Base-by-base conservation (phyloP, 2,797 vertebrate genomes). In the Manis pentadactyla region DNA sequence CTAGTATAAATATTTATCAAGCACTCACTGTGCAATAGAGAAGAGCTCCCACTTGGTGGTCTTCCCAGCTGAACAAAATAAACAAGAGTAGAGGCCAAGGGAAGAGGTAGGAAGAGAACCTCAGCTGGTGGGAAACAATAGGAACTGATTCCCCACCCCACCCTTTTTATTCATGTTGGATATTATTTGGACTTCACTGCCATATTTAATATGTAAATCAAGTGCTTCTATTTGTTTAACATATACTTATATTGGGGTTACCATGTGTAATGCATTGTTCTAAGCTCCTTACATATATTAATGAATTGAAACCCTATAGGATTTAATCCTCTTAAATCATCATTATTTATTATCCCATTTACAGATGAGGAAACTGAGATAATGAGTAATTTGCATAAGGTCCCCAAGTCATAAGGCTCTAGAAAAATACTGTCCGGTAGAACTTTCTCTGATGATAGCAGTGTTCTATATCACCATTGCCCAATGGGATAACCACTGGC, bases 1-100 rank as follows among this genome's bases (percentile, higher is more conserved):
- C 97, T 97, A 96, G 95, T 96, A 96, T 97, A 97, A 98, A 97
- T 97, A 97, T 97, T 98, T 98, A 97, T 96, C 96, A 91, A 97
- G 96, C 91, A 96, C 96, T 98, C 97, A 97, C 97, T 97, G 96
- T 97, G 96, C 93, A 94, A 93, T 85, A 95, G 96, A 94, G 84
- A 96, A 94, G 91, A 85, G 90, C 93, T 95, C 96, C 96, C 97
- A 97, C 96, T 93, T 97, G 96, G 97, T 97, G 97, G 96, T 97
- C 96, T 97, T 96, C 93, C 97, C 95, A 96, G 96, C 83, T 97
- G 95, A 97, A 92, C 96, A 97, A 96, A 97, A 96, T 96, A 97
- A 97, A 94, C 96, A 89, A 0, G 15, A 77, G 49, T 21, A 27
- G 71, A 96, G 84, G 93, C 94, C 29, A 37, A 83, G 39, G 88